Base-by-base conservation (phyloP, 2,797 vertebrate genomes). In the Takifugu ocellatus region DNA sequence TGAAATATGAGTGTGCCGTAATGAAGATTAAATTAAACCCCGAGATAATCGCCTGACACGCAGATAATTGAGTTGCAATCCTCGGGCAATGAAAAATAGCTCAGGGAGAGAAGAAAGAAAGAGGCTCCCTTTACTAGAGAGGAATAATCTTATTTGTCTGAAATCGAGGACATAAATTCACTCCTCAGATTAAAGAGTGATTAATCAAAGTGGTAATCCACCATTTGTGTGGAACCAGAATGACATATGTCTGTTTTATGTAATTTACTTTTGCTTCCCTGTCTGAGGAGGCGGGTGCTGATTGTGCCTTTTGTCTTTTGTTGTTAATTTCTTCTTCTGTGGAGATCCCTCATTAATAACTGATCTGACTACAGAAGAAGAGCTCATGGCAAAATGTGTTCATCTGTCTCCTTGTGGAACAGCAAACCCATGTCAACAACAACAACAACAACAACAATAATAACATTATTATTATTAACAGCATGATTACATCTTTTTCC, bases 21-120 rank as follows among this genome's bases (percentile, higher is more conserved):
- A 95, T 93, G 92, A 92, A 91, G 91, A 94, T 93, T 94, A 93
- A 95, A 96, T 94, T 93, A 95, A 95, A 90, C 90, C 90, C 77
- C 79, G 80, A 87, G 92, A 94, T 96, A 95, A 95, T 95, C 92
- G 90, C 90, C 93, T 94, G 92, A 93, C 93, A 91, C 84, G 73
- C 85, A 92, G 90, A 93, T 96, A 96, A 96, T 95, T 95, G 92
- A 95, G 90, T 91, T 89, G 88, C 91, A 91, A 91, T 93, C 92
- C 90, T 86, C 77, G 9, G 70, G 79, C 82, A 66, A 81, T 90
- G 86, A 92, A 91, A 88, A 90, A 92, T 89, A 82, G 88, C 84
- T 77, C 74, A 62, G 80, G 72, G 63, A 82, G 75, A 77, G 75
- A 77, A 66, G 63, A 77, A 76, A 82, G 74, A 88, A 89, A 92